Evolutionary conservation across 37 sponge, comb jelly and placozoan genomes (phyloP), one percentile per base, ranked within the genome.

Genomic region (Halichondria panicea): DNA sequence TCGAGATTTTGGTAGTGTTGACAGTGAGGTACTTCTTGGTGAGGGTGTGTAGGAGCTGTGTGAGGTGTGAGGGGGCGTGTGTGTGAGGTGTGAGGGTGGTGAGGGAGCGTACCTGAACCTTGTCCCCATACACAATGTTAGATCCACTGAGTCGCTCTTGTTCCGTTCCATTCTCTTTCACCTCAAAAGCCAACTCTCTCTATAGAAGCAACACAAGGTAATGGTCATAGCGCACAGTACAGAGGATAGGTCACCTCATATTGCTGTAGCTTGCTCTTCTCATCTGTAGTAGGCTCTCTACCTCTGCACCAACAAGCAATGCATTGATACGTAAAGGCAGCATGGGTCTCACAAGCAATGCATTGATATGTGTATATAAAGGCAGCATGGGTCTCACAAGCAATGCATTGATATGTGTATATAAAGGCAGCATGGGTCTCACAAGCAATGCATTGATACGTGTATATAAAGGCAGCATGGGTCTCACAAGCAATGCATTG

Each of bases 21-120:
- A 80, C 81, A n/a, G 74, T 34, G 12, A 92, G 67, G 64, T 82
- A 92, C 67, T 75, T 79, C 55, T 76, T 84, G 0, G 85, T 84
- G 65, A 46, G 64, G 0, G 67, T 71, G 63, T 92, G 88, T n/a
- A 65, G 77, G 65, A 92, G 69, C 88, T 92, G 58, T 11, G 63
- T 48, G 52, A 11, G 15, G 11, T 18, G 15, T 11, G 11, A 48
- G 11, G 15, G 52, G 11, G 11, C 15, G 15, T 15, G 52, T 18
- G 15, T 48, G 15, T 18, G 52, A 11, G 11, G 11, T 48, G 15
- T 64, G 21, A 19, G 1, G 19, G 41, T 42, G 43, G 27, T 40
- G 25, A 19, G 21, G 2, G 42, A 22, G 21, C 63, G 39, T 70
- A 70, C 71, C 54, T 70, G 76, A 25, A 75, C 33, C 12, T 75